These are phyloP conservation scores for Sicus ferrugineus DNA, from an alignment of 2,888 invertebrate species.

Conservation along the genomic window DNA sequence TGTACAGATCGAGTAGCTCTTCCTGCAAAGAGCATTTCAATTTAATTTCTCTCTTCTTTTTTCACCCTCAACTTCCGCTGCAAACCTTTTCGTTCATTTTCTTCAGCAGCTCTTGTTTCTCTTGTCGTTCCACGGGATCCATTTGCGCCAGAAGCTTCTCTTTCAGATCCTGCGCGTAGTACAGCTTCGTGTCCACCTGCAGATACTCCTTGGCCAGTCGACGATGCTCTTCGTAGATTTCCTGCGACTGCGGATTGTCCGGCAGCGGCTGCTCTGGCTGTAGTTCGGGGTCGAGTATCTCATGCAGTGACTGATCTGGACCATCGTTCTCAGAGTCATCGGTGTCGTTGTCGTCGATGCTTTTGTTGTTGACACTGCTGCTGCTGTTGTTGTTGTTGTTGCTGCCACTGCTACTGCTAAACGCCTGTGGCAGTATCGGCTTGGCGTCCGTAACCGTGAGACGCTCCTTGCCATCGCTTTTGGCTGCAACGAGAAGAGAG, in stretches of 20 bases:
- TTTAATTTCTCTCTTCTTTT: background rate
- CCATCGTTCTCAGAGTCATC: conserved; percentile 49
- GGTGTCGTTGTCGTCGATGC: conserved; percentile 49
- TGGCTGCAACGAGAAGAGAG: conserved; percentile 50
- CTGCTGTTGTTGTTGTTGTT: conserved; percentile 28
- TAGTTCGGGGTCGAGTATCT: conserved; percentile 81
- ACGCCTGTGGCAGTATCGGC: conserved; percentile 50
- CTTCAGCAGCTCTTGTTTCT: conserved; percentile 57
- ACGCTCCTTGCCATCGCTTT: conserved; percentile 63
- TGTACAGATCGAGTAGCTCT: conserved; percentile 57
- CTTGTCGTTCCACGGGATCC: conserved; percentile 57
- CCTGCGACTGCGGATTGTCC: conserved; percentile 78
- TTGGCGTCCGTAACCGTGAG: conserved; percentile 62
- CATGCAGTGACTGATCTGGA: conserved; percentile 68
- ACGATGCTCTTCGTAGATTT: conserved; percentile 89
- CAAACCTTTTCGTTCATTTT: conserved; percentile 62
- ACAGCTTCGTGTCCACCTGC: conserved; percentile 86
- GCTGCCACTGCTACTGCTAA: conserved; percentile 1
- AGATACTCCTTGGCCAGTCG: conserved; percentile 88
- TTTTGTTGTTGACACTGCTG: conserved; percentile 46
- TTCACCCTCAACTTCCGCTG: background rate
- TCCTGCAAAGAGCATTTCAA: conserved; percentile 47
- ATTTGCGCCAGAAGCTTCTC: conserved; percentile 72
- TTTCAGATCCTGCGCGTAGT: conserved; percentile 80
- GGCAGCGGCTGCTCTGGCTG: conserved; percentile 86